Base-by-base conservation (phyloP, 2,888 invertebrate genomes). In the Ormyrus rosae region DNA sequence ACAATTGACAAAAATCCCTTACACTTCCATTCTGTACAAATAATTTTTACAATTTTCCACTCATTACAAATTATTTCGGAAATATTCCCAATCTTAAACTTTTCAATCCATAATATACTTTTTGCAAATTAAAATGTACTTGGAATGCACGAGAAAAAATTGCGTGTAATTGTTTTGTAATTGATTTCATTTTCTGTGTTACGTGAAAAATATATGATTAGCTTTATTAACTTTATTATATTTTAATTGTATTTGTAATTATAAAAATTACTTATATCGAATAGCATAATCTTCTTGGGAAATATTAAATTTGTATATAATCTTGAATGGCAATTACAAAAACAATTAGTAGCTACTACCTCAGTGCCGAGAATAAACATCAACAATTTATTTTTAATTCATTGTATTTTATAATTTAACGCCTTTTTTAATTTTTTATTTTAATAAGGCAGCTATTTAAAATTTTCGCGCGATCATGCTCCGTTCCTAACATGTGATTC, bases 361-460 rank as follows among this genome's bases (percentile, higher is more conserved):
- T 50, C 76, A 72, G 76, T 76, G 70, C 61, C 72, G 71, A 56
- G 60, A 6, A 19, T 56, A 80, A 76, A 71, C 72, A 68, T 79
- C 58, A 72, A 72, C 61, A 34, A 70, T 74, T 56, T n/a, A 48
- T 70, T 51, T 46, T 68, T 56, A 13, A 65, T 67, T 71, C 51
- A 50, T 34, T 64, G 56, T 63, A 65, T 64, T 45, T 68, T 51
- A 51, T 61, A 73, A 65, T 70, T 78, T 9, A 74, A 78, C 65
- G 63, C 67, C 68, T 81, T 65, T 55, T 71, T 70, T 72, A 51
- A 46, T 73, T 65, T 75, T 69, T 73, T 79, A 74, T 51, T 65
- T 81, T 78, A 81, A 69, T 79, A 76, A 79, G 76, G 79, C 75
- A 81, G 67, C 75, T 79, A 76, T 79, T 78, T 19, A 71, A 81